Evolutionary conservation across 2,888 invertebrate genomes (phyloP).

Genomic region (Erannis defoliaria): DNA sequence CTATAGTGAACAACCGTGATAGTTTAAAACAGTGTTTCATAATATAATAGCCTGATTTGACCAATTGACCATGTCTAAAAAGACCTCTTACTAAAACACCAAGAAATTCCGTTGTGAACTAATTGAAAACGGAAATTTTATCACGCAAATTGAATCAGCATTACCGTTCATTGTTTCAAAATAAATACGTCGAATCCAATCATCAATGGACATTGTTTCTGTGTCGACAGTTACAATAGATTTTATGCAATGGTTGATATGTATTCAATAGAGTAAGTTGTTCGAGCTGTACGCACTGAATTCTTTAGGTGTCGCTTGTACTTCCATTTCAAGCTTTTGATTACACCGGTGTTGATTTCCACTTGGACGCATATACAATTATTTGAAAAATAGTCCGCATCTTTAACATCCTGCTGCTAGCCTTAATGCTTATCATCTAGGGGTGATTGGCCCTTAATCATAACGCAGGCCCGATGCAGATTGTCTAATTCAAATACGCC

Average conservation of each 20-base stretch:
- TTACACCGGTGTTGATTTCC: too few relatives aligned
- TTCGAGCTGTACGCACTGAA: not conserved
- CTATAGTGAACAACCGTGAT: too few relatives aligned
- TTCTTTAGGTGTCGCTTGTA: not conserved
- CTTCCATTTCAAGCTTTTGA: too few relatives aligned
- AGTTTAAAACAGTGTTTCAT: too few relatives aligned
- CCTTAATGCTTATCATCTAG: too few relatives aligned
- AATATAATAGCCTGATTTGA: too few relatives aligned
- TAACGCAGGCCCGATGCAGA: too few relatives aligned
- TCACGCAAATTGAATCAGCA: conserved; percentile 25
- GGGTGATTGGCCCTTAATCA: too few relatives aligned
- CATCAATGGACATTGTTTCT: conserved; percentile 43
- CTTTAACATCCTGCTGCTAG: too few relatives aligned
- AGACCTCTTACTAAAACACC: not conserved
- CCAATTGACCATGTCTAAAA: not conserved
- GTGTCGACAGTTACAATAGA: conserved; percentile 29
- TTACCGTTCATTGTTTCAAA: conserved; percentile 41
- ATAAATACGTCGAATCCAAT: conserved; percentile 43
- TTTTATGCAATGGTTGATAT: conserved; percentile 33
- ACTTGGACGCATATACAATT: too few relatives aligned
- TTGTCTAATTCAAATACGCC: too few relatives aligned
- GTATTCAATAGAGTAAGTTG: conserved; percentile 7
- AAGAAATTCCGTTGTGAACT: conserved; percentile 4
- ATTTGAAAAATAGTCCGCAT: too few relatives aligned
- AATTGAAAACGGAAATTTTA: conserved; percentile 24